Evolutionary conservation across 2,797 vertebrate species (phyloP).

Genomic region (Alfaro cultratus): DNA sequence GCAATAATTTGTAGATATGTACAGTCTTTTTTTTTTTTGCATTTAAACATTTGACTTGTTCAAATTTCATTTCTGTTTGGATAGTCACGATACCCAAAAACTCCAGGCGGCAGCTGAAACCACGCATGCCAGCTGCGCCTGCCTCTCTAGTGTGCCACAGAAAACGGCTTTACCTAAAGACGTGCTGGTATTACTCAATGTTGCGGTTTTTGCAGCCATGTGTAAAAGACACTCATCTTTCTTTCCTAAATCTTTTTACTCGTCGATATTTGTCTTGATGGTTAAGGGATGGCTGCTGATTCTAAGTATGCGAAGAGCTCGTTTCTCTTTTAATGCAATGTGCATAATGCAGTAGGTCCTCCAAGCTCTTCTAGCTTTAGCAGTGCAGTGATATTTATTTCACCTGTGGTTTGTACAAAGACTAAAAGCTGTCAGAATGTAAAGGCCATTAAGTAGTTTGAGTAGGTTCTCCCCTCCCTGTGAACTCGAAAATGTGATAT

Average conservation of each 20-base stretch:
- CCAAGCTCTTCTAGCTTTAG: constrained; percentile 79
- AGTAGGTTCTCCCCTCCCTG: constrained; percentile 79
- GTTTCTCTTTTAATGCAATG: constrained; percentile 70
- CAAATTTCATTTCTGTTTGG: constrained; percentile 56
- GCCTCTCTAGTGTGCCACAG: constrained; percentile 87
- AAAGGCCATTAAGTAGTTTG: constrained; percentile 84
- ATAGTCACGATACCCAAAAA: constrained; percentile 55
- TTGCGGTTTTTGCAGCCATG: constrained; percentile 69
- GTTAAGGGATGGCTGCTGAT: constrained; percentile 77
- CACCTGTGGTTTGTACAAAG: constrained; percentile 91
- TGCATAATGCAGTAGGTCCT: constrained; percentile 79
- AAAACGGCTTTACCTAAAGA: constrained; percentile 84
- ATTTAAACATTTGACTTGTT: constrained; percentile 70
- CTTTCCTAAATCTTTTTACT: constrained; percentile 55
- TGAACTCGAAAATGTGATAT: constrained; percentile 82
- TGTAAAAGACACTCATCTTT: constrained; percentile 68
- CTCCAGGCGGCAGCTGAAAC: constrained; percentile 83
- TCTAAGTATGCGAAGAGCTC: constrained; percentile 61
- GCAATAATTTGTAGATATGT: constrained; percentile 98
- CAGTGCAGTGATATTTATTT: constrained; percentile 89
- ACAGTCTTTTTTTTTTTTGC: constrained; percentile 77
- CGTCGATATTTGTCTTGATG: constrained; percentile 74
- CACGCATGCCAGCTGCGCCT: constrained; percentile 89
- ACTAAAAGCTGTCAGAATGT: constrained; percentile 88
- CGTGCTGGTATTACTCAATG: constrained; percentile 84